Base-by-base conservation (phyloP, 2,888 invertebrate genomes). In the Hypomecis atomaria region DNA sequence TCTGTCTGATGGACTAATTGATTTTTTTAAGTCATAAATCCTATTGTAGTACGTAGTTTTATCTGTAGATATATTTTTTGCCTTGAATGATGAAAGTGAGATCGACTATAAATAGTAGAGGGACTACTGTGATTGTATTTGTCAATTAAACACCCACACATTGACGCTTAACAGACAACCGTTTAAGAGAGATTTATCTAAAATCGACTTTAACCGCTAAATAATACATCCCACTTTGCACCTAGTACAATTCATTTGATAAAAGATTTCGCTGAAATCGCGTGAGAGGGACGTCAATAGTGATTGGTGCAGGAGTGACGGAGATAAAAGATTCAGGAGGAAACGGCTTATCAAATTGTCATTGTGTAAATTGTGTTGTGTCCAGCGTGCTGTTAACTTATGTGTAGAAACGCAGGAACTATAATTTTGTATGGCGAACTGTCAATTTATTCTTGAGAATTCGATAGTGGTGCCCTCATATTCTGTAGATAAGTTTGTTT, bases 61-160 rank as follows among this genome's bases (percentile, higher is more conserved):
- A 3, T 23, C 1, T 3, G 1, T 23, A 23, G 23, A 23, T 23
- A 23, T 23, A 23, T 23, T 23, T 23, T 23, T 23, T 23, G 23
- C 23, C 23, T 23, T 1, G 3, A 23, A 2, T 23, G 23, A 23
- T 23, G 23, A 23, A 2, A 3, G 23, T 11, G 11, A 3, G 3
- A 34, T 53, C 43, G 52, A 62, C 36, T 53, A 59, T 36, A 54
- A 37, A 58, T 72, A 54, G 74, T 77, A 76, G 68, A 45, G 67
- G 65, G 48, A 48, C 45, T 49, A 56, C 65, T 79, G 73, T 75
- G 76, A 75, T 72, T 79, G 81, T 83, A 77, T 72, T 75, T 67
- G 85, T 87, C 83, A 87, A 89, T 89, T 85, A 85, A 84, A 83
- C 74, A 83, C 85, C 37, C 84, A 86, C 84, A 88, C 87, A 80